Evolutionary conservation across 2,113 vertebrate genomes (phyloP).

Genomic region (Peromyscus leucopus): DNA sequence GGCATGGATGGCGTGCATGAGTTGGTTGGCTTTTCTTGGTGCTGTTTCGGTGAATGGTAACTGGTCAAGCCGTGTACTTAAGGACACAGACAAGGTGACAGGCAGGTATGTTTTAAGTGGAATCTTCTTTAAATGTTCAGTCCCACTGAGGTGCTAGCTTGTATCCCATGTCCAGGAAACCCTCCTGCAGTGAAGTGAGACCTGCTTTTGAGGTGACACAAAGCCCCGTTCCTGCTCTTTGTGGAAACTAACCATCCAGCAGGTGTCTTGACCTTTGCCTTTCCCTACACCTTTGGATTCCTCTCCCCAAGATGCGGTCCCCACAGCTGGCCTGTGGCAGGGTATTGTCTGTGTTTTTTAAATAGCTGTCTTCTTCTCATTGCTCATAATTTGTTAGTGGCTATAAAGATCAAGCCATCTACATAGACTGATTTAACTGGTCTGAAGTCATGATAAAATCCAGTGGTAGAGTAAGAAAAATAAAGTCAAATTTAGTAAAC

Average conservation of each 20-base stretch:
- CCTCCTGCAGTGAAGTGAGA: background rate
- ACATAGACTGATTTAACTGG: background rate
- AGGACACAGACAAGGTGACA: background rate
- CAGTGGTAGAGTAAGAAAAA: background rate
- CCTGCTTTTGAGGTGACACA: background rate
- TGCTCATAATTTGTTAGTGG: background rate
- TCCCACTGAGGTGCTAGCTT: no score
- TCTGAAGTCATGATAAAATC: background rate
- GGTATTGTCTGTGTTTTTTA: background rate
- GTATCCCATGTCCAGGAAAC: background rate
- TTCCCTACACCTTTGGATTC: accelerated
- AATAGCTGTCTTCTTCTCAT: background rate
- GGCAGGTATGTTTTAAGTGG: no score
- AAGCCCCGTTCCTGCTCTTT: background rate
- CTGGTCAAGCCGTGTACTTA: background rate
- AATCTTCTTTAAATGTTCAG: background rate
- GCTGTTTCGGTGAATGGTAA: background rate
- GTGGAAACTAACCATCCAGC: accelerated
- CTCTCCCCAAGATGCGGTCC: no score
- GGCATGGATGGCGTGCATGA: accelerated
- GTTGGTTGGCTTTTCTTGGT: background rate
- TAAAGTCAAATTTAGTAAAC: background rate
- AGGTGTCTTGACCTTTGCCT: accelerated
- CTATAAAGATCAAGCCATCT: background rate
- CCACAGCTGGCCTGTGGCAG: no score